These are phyloP conservation scores for Martes martes DNA, from an alignment of 2,113 vertebrate genomes.

Conservation along the genomic window DNA sequence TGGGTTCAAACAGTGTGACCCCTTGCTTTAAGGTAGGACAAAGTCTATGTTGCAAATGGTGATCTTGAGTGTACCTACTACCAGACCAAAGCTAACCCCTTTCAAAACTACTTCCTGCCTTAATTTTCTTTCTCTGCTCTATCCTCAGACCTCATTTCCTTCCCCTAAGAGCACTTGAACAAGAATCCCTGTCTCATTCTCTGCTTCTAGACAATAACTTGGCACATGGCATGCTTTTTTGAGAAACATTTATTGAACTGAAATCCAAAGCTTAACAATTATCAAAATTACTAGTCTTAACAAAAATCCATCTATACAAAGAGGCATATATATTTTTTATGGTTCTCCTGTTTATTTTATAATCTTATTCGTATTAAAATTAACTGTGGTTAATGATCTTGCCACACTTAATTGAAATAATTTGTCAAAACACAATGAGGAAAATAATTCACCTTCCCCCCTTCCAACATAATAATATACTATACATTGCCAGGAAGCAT, in stretches of 20 bases:
- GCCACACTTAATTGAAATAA: conserved; percentile 1
- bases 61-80: background rate
- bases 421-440: conserved; percentile 15
- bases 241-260: background rate
- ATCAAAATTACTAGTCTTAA: background rate
- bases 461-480: background rate
- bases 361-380: background rate
- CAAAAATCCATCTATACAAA: conserved; percentile 9
- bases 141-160: background rate
- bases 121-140: background rate
- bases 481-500: background rate
- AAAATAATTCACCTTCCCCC: background rate
- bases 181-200: background rate
- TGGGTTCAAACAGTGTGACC: no score
- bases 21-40: background rate
- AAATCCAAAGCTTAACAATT: background rate
- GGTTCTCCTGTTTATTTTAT: background rate
- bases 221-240: background rate
- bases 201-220: background rate
- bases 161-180: background rate
- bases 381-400: conserved; percentile 31
- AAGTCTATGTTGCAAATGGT: background rate
- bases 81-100: background rate
- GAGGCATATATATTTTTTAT: background rate
- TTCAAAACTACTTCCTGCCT: background rate